These are phyloP conservation scores for Scotopteryx bipunctaria DNA, from an alignment of 2,888 invertebrate genomes.

Conservation along the genomic window DNA sequence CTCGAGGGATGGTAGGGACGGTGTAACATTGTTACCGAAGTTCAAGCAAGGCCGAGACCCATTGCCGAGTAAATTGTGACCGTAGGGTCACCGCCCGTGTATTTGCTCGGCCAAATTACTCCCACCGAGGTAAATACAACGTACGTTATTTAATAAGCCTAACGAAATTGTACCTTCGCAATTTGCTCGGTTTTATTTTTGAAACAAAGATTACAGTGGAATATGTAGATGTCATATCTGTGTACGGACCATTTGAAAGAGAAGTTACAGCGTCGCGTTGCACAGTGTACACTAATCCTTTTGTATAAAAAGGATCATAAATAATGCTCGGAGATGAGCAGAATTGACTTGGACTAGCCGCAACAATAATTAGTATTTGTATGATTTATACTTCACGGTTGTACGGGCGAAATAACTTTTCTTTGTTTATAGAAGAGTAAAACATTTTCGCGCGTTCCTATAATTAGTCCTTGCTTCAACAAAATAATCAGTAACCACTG, in stretches of 20 bases:
- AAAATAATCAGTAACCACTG: neutral
- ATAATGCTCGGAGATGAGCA: slow-evolving; percentile 52
- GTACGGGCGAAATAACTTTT: slow-evolving; percentile 24
- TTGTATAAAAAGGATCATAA: slow-evolving; percentile 63
- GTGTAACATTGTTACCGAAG: slow-evolving; percentile 76
- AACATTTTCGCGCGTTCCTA: neutral
- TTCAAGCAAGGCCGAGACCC: slow-evolving; percentile 72
- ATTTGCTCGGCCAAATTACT: slow-evolving; percentile 70
- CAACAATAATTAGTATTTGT: slow-evolving; percentile 67
- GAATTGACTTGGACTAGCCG: slow-evolving; percentile 71
- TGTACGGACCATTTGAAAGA: slow-evolving; percentile 64
- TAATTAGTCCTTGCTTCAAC: neutral
- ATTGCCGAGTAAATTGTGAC: slow-evolving; percentile 71
- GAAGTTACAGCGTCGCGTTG: slow-evolving; percentile 63
- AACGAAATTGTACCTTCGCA: slow-evolving; percentile 44
- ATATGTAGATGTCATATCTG: slow-evolving; percentile 63
- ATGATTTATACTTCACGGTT: slow-evolving; percentile 51
- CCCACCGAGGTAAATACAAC: slow-evolving; percentile 62
- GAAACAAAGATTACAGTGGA: slow-evolving; percentile 49
- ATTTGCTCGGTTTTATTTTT: slow-evolving; percentile 45
- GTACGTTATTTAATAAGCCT: slow-evolving; percentile 64
- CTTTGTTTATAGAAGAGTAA: slow-evolving; percentile 22
- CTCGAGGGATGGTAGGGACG: slow-evolving; percentile 70
- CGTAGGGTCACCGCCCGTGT: slow-evolving; percentile 70
- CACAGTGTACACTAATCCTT: slow-evolving; percentile 54